Base-by-base conservation (phyloP, 1,140 invertebrate genomes). In the Whitmania pigra region DNA sequence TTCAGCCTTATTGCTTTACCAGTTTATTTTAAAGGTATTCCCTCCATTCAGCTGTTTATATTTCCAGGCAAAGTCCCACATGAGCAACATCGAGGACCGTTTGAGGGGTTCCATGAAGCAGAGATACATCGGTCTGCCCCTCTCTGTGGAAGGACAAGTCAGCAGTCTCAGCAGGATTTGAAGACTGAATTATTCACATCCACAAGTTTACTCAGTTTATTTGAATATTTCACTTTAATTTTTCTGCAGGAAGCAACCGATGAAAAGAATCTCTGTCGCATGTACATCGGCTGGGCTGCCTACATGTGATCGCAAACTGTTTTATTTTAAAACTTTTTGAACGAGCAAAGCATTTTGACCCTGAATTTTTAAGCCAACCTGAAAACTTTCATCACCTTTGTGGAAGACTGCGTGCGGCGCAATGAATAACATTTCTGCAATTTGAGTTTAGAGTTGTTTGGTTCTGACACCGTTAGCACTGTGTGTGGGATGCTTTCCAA, bases 201-300 rank as follows among this genome's bases (percentile, higher is more conserved):
- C 18, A 22, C 2, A 22, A 27, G 29, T 29, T 27, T n/a, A n/a
- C n/a, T n/a, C n/a, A n/a, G n/a, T n/a, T n/a, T 20, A 20, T 27
- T 20, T 20, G 5, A 22, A 2, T 67, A 27, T 6, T 49, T 29
- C 43, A 11, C 9, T 53, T 25, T 74, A 40, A 53, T 49, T 74
- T 71, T 49, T 76, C 76, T 71, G 29, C 74, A 88, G 40, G 93
- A 97, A 84, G 93, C 96, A 2, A 95, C 89, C 2, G 89, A 87
- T 80, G 81, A 91, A 69, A 87, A 90, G 74, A 95, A 95, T 82
- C 84, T 98, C 0, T 91, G 91, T 77, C 89, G 90, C 82, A 98
- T 99, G 95, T 99, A 93, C 79, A 86, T 91, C 73, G 95, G 95
- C 15, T 99, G 95, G 95, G 90, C 89, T 60, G 84, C 92, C 13